A percentile compares a stretch with the other conserved stretches of the same genome.
These are phyloP conservation scores for Epiperipatus broadwayi DNA, from an alignment of 2,888 invertebrate genomes.

Conservation along the genomic window DNA sequence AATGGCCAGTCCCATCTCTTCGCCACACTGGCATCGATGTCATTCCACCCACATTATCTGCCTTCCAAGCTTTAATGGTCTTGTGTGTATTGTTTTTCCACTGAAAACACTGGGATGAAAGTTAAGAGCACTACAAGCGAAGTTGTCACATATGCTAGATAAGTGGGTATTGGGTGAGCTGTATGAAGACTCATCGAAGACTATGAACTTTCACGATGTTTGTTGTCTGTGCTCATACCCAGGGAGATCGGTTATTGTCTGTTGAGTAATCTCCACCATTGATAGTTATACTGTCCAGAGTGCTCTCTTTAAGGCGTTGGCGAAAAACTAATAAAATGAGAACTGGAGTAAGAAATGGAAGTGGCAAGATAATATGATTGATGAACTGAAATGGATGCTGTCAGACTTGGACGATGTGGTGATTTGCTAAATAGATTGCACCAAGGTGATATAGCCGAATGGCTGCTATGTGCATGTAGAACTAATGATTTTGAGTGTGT, in stretches of 20 bases:
- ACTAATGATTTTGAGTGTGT: constrained; percentile 30
- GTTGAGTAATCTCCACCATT: background rate
- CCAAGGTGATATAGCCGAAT: constrained; percentile 23
- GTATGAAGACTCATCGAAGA: too few species aligned
- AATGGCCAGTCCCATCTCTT: constrained; percentile 83
- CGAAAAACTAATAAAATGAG: constrained; percentile 76
- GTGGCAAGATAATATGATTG: constrained; percentile 26
- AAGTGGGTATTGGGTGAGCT: constrained; percentile 25
- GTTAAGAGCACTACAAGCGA: constrained; percentile 17
- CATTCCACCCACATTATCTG: constrained; percentile 94
- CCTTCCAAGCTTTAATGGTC: constrained; percentile 71
- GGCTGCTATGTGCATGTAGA: constrained; percentile 24
- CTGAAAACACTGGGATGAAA: constrained; percentile 20
- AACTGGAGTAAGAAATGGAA: constrained; percentile 26
- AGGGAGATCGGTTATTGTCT: too few species aligned
- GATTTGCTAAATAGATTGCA: constrained; percentile 25
- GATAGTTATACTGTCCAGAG: constrained; percentile 49
- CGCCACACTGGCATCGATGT: constrained; percentile 97
- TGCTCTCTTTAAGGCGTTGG: constrained; percentile 92
- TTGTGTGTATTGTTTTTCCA: constrained; percentile 37
- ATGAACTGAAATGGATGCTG: constrained; percentile 28
- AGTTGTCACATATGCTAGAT: constrained; percentile 22
- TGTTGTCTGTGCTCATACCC: too few species aligned
- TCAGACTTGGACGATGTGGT: constrained; percentile 22
- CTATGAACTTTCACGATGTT: too few species aligned